Conservation (phyloP, 2,797 vertebrate genomes). For the Takifugu rubripes region DNA sequence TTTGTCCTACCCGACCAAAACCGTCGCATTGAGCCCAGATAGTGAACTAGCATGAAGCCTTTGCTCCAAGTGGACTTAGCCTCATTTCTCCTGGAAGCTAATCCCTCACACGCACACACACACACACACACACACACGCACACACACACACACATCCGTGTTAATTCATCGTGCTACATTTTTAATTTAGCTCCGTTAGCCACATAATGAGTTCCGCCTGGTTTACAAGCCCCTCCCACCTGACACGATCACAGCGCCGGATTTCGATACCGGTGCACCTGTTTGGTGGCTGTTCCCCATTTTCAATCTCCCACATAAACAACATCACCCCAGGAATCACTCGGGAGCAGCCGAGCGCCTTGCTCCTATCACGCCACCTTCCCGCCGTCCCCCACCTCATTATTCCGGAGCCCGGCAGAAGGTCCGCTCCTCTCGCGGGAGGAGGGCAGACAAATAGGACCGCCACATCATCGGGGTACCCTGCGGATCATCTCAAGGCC, state of each 20-base stretch:
- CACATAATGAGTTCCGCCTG: too few relatives aligned
- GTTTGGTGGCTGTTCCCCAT: slow-evolving; percentile 14
- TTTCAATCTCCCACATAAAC: slow-evolving; percentile 47
- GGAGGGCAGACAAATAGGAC: slow-evolving; percentile 14
- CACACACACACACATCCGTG: too few relatives aligned
- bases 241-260: slow-evolving; percentile 1
- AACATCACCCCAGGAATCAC: slow-evolving; percentile 15
- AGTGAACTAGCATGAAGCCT: too few relatives aligned
- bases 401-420: slow-evolving; percentile 42
- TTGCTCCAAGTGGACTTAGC: too few relatives aligned
- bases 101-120: too few relatives aligned
- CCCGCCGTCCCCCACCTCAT: slow-evolving; percentile 7
- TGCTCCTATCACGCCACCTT: slow-evolving; percentile 27
- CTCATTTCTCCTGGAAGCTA: too few relatives aligned
- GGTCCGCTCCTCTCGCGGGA: too few relatives aligned
- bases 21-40: too few relatives aligned
- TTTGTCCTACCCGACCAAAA: too few relatives aligned
- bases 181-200: too few relatives aligned
- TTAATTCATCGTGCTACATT: too few relatives aligned
- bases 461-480: slow-evolving; percentile 23
- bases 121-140: too few relatives aligned
- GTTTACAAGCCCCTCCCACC: background rate
- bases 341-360: slow-evolving; percentile 12
- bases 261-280: slow-evolving; percentile 31
- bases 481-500: slow-evolving; percentile 12